phyloP scores from a whole-genome alignment of 2,797 vertebrate genomes.

The Borostomias antarcticus region DNA sequence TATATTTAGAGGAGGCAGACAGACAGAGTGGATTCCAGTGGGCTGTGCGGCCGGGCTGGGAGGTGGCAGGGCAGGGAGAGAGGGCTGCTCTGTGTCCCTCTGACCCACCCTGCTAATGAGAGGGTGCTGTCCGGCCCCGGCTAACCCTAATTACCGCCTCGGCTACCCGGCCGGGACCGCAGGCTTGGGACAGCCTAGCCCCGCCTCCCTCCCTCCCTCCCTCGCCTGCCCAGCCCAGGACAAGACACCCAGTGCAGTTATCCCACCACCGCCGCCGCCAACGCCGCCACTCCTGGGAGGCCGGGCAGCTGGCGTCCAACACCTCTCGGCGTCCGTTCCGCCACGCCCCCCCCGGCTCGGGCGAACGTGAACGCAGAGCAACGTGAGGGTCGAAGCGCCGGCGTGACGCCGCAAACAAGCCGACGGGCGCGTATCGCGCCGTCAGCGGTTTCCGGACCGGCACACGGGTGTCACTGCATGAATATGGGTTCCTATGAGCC shows the following conservation, averaged over 20 bases:
- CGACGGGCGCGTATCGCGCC: too few species aligned
- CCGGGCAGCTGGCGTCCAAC: neutral
- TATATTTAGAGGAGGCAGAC: conserved; percentile 76
- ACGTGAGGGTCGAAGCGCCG: too few species aligned
- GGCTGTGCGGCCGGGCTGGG: conserved; percentile 61
- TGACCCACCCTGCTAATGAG: conserved; percentile 78
- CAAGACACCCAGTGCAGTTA: neutral
- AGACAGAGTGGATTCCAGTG: conserved; percentile 74
- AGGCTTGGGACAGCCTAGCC: conserved; percentile 40
- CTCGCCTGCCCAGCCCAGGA: neutral
- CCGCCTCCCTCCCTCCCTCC: conserved; percentile 37
- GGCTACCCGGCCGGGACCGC: conserved; percentile 60
- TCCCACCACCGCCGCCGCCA: too few species aligned
- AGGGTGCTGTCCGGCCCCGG: conserved; percentile 66
- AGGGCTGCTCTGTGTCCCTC: conserved; percentile 69
- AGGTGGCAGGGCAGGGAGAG: conserved; percentile 61
- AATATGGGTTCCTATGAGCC: neutral
- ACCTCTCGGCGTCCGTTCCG: conserved; percentile 15
- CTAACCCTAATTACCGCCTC: conserved; percentile 76
- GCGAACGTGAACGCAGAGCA: neutral
- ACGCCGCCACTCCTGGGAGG: conserved; percentile 16
- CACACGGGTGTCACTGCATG: neutral
- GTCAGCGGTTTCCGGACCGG: neutral
- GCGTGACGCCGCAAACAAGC: too few species aligned
- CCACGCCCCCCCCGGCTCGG: conserved; percentile 18